Conservation (phyloP, 2,797 vertebrate genomes). For the Cyprinella venusta region DNA sequence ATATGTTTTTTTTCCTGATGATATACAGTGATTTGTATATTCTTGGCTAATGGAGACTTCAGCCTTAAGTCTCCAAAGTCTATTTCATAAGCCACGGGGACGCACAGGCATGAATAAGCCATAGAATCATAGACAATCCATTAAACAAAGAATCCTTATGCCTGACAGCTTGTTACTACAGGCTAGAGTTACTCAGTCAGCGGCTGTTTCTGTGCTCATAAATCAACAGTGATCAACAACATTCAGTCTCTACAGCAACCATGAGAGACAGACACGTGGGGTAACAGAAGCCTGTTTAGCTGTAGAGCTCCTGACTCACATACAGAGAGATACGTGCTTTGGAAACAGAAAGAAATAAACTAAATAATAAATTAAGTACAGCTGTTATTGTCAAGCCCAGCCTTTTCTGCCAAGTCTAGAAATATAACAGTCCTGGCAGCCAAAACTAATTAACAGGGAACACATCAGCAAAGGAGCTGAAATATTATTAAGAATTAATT, state of each 20-base stretch:
- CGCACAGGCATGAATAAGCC: slow-evolving; percentile 34
- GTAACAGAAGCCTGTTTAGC: slow-evolving; percentile 53
- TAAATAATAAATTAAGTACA: slow-evolving; percentile 13
- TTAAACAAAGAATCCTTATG: slow-evolving; percentile 60
- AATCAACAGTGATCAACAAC: slow-evolving; percentile 57
- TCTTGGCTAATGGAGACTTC: slow-evolving; percentile 13
- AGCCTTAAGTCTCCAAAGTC: slow-evolving; percentile 39
- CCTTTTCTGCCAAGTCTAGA: slow-evolving; percentile 22
- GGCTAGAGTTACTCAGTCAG: slow-evolving; percentile 56
- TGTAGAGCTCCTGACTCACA: slow-evolving; percentile 14
- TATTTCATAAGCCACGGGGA: slow-evolving; percentile 4
- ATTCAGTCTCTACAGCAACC: slow-evolving; percentile 55
- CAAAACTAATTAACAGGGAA: slow-evolving; percentile 23
- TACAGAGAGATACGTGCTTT: slow-evolving; percentile 21
- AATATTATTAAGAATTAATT: slow-evolving; percentile 14
- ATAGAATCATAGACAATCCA: slow-evolving; percentile 55
- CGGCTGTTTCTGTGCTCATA: slow-evolving; percentile 59
- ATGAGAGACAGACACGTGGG: slow-evolving; percentile 52
- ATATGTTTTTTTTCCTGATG: slow-evolving; percentile 22
- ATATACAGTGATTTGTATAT: slow-evolving; percentile 19
- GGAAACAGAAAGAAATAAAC: slow-evolving; percentile 19
- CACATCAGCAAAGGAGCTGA: slow-evolving; percentile 3
- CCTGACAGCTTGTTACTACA: slow-evolving; percentile 52
- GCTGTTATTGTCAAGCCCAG: slow-evolving; percentile 15
- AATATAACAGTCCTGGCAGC: slow-evolving; percentile 7